Percentiles rank a stretch among this genome's conserved stretches.
These are phyloP conservation scores for Phataginus tricuspis DNA, from an alignment of 2,797 vertebrate species.

Conservation along the genomic window DNA sequence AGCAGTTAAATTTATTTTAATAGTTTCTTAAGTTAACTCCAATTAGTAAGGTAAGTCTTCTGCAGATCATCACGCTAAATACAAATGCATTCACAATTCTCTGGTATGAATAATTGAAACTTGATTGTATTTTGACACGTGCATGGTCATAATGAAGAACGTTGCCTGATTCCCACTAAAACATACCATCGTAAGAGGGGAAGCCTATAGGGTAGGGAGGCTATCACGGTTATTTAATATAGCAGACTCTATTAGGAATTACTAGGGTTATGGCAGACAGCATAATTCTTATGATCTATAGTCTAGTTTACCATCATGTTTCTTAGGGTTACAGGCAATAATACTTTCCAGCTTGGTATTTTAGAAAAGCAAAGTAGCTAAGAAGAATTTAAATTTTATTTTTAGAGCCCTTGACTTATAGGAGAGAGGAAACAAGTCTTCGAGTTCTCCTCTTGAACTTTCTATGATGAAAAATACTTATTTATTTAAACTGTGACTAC, in stretches of 20 bases:
- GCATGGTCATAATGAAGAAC: constrained; percentile 25
- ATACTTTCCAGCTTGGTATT: constrained; percentile 6
- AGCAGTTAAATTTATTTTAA: constrained; percentile 49
- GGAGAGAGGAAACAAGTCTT: neutral
- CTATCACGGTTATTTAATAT: neutral
- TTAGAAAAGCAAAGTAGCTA: neutral
- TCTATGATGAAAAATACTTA: constrained; percentile 12
- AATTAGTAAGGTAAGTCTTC: constrained; percentile 58
- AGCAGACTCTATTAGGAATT: constrained; percentile 28
- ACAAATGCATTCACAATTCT: constrained; percentile 18
- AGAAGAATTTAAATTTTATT: constrained; percentile 39
- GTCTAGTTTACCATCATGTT: neutral
- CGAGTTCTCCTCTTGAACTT: constrained; percentile 18
- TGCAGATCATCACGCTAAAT: constrained; percentile 37
- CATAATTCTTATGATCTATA: neutral
- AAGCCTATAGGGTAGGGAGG: neutral
- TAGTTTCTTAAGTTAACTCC: constrained; percentile 38
- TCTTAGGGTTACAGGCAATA: neutral
- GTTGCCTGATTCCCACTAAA: constrained; percentile 44
- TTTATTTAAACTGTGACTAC: neutral
- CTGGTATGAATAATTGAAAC: constrained; percentile 8
- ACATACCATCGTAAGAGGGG: neutral
- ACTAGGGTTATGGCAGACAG: neutral
- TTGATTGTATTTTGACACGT: constrained; percentile 54
- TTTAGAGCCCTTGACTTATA: constrained; percentile 2